A percentile compares a stretch with the other conserved stretches of the same genome.
These are phyloP conservation scores for Acanthurus lineatus DNA, from an alignment of 2,797 vertebrate species.

Conservation along the genomic window DNA sequence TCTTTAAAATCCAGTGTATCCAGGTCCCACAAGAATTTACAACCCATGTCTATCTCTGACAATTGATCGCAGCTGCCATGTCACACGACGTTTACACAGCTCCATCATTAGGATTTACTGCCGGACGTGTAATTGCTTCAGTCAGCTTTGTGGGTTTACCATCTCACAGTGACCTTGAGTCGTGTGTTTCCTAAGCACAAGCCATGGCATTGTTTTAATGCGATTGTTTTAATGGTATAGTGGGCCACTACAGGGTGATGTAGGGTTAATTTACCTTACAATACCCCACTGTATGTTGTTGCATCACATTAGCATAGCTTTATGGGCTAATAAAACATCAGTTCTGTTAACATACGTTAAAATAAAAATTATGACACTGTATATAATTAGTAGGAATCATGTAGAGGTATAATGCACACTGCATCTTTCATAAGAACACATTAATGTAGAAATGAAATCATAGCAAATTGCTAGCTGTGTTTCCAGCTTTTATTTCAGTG, in stretches of 20 bases:
- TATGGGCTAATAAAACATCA: slow-evolving; percentile 23
- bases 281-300: slow-evolving; percentile 16
- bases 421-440: background rate
- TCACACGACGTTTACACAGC: slow-evolving; percentile 59
- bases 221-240: slow-evolving; percentile 18
- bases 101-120: slow-evolving; percentile 71
- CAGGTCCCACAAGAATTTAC: slow-evolving; percentile 65
- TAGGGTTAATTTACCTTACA: slow-evolving; percentile 30
- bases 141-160: slow-evolving; percentile 40
- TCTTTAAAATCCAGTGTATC: slow-evolving; percentile 45
- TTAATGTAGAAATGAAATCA: background rate
- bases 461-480: background rate
- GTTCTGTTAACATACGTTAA: slow-evolving; percentile 8
- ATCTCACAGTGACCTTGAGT: slow-evolving; percentile 71
- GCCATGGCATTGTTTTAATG: slow-evolving; percentile 19
- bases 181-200: slow-evolving; percentile 42
- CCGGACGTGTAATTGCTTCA: slow-evolving; percentile 66
- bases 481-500: background rate
- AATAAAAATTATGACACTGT: background rate
- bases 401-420: background rate
- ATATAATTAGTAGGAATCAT: background rate
- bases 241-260: slow-evolving; percentile 12
- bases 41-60: slow-evolving; percentile 12
- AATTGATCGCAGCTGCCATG: slow-evolving; percentile 45
- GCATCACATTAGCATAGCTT: slow-evolving; percentile 9